Base-by-base conservation (phyloP, 2,888 invertebrate species). In the Ligdia adustata region DNA sequence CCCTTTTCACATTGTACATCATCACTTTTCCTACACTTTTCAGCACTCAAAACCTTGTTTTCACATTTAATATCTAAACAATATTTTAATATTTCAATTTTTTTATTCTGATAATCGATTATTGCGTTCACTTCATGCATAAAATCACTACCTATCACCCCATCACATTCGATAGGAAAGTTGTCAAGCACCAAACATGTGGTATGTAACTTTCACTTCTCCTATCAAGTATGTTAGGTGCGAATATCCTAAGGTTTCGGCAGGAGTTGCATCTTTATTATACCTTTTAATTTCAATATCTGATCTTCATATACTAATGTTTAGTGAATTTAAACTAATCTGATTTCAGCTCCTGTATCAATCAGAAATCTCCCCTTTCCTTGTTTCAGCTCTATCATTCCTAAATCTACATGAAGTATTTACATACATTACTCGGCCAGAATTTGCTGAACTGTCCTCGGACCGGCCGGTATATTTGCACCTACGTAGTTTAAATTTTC, bases 81-180 rank as follows among this genome's bases (percentile, higher is more conserved):
- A 4, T 5, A 4, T 3, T 5, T 5, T 4, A 16, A 5, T 16
- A 16, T 16, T 5, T 16, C 16, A 16, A 16, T 16, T 5, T 4
- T 5, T 3, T 16, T 16, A 16, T 16, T 27, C 1, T 27, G 3
- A 24, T 24, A 24, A n/a, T 24, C 24, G 3, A 24, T 1, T n/a
- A n/a, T 24, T 24, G 24, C 24, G 1, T 24, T 4, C 3, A n/a
- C 2, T n/a, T 6, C 6, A 6, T 3, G 24, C 9, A 24, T n/a
- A 9, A 24, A 24, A n/a, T 24, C 24, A n/a, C 9, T 24, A n/a
- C 24, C 24, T 24, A 24, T n/a, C n/a, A 24, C 9, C 3, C 24
- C 24, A n/a, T 24, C 24, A 24, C 24, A 24, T 24, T 24, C n/a
- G 9, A 24, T 24, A 24, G 24, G 24, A n/a, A 24, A 24, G 24